Evolutionary conservation across 2,888 invertebrate species (phyloP), one percentile per base, ranked within the genome.

Genomic region (Lypha dubia): DNA sequence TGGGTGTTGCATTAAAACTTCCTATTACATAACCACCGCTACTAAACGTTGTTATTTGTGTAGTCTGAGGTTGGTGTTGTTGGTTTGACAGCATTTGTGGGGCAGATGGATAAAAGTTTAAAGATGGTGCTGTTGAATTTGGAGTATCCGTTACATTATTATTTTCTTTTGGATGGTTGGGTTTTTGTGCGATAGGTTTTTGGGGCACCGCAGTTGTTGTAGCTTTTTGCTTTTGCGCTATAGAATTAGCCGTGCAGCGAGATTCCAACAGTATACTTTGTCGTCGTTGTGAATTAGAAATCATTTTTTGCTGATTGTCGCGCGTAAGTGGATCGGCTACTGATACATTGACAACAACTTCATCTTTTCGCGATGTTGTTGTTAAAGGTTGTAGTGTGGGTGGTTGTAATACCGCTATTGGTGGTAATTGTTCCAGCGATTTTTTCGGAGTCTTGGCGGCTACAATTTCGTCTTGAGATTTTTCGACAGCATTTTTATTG

Each of bases 311-410:
- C 53, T 87, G 86, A 24, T 87, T 88, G 20, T 88, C 88, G n/a
- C 89, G 87, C 15, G 89, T 89, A 5, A 89, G 63, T 1, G 89
- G 89, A 83, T 89, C 89, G 5, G 87, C 86, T 1, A 89, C 86
- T 1, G 89, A 88, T 0, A 89, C 88, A 84, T 89, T 88, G 1
- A 89, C 86, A 0, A 89, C 65, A 3, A 89, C 88, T 17, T 89
- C 89, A 15, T 88, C 88, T 41, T 86, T 86, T 20, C 79, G 86
- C 9, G 79, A 32, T 9, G 49, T 0, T 1, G 35, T 11, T 28
- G 68, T 9, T 38, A 65, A 20, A 15, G 65, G 28, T 70, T 68
- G 28, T 49, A 56, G 13, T 58, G 24, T 60, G 24, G 58, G 62
- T 38, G 71, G 44, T 58, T 63, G 28, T 60, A 70, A 17, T 49